A percentile compares a stretch with the other conserved stretches of the same genome.
Evolutionary conservation across 2,888 invertebrate species (phyloP).

Genomic region (Empis stercorea): DNA sequence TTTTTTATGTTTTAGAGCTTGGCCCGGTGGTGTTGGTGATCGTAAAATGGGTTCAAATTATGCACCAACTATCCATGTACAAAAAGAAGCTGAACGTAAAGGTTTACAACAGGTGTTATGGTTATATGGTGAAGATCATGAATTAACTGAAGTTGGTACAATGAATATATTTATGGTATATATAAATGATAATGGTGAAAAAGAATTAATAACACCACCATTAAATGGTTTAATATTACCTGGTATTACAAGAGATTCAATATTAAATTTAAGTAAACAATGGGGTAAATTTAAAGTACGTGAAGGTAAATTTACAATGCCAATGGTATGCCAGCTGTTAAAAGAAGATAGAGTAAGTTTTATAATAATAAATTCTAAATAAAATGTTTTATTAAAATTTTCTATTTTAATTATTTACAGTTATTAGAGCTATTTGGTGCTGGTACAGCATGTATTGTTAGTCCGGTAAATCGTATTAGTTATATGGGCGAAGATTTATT

Average conservation of each 20-base stretch:
- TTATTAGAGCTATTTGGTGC: slow-evolving; percentile 91
- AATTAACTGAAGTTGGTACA: slow-evolving; percentile 93
- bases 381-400: slow-evolving; percentile 3
- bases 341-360: slow-evolving; percentile 68
- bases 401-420: slow-evolving; percentile 40
- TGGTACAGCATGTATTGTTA: slow-evolving; percentile 94
- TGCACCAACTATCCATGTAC: slow-evolving; percentile 73
- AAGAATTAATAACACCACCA: slow-evolving; percentile 85
- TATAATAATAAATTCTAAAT: slow-evolving; percentile 1
- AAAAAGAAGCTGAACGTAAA: slow-evolving; percentile 57
- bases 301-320: slow-evolving; percentile 76
- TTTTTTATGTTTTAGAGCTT: slow-evolving; percentile 42
- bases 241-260: slow-evolving; percentile 82
- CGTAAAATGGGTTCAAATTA: slow-evolving; percentile 94
- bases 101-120: slow-evolving; percentile 92
- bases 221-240: slow-evolving; percentile 89
- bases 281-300: slow-evolving; percentile 80
- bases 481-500: slow-evolving; percentile 55
- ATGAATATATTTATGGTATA: slow-evolving; percentile 94
- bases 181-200: slow-evolving; percentile 81
- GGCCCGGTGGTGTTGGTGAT: slow-evolving; percentile 90
- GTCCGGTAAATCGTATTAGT: slow-evolving; percentile 76
- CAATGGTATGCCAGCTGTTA: slow-evolving; percentile 56
- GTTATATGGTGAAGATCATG: slow-evolving; percentile 87
- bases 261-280: slow-evolving; percentile 63